These are phyloP conservation scores for Meriones psammophilus DNA, from an alignment of 2,797 vertebrate species.

Conservation along the genomic window DNA sequence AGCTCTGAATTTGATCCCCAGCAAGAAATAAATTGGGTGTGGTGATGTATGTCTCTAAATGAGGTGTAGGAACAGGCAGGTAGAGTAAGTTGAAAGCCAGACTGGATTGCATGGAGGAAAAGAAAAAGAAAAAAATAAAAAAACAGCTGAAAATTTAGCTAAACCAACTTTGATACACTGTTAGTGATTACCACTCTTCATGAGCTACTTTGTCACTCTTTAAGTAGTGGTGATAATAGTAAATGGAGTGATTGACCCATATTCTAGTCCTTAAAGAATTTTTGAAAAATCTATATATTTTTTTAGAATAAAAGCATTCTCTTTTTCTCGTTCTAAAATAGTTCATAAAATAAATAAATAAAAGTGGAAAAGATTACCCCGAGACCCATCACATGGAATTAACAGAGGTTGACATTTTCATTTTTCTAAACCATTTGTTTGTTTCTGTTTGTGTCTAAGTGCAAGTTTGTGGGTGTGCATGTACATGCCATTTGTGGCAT, in stretches of 20 bases:
- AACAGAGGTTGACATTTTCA: background rate
- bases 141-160: background rate
- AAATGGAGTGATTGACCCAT: background rate
- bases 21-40: background rate
- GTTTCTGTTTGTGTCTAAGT: background rate
- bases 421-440: background rate
- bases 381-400: background rate
- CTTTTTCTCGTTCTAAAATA: slow-evolving; percentile 58
- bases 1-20: background rate
- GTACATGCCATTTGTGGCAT: background rate
- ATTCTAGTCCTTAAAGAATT: background rate
- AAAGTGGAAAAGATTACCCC: background rate
- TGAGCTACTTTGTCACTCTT: background rate
- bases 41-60: background rate
- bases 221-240: background rate
- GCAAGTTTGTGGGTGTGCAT: background rate
- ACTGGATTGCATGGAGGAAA: background rate
- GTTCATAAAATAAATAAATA: background rate
- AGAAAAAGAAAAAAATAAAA: background rate
- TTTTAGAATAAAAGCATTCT: slow-evolving; percentile 23
- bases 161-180: background rate
- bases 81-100: background rate
- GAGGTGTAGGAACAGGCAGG: background rate
- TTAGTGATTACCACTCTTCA: slow-evolving; percentile 24
- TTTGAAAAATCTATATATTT: background rate